phyloP scores from a whole-genome alignment of 2,113 vertebrate species.

The Epinephelus cyanopodus region DNA sequence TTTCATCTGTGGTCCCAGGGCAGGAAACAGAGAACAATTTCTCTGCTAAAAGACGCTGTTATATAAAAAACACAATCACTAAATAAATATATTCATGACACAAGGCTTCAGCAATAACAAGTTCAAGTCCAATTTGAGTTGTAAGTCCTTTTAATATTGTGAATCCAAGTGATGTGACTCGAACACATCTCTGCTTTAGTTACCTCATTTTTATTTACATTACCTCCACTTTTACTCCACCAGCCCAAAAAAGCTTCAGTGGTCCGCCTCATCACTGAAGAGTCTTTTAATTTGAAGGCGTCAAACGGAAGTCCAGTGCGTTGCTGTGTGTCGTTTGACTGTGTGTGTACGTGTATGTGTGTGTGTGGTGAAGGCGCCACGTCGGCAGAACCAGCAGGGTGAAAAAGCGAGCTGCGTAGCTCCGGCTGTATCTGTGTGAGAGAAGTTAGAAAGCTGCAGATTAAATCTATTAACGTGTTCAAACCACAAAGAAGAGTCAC shows the following conservation, averaged over 20 bases:
- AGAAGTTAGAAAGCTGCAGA: constrained; percentile 38
- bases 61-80: too few species aligned
- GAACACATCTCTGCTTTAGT: too few species aligned
- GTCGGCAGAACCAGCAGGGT: constrained; percentile 77
- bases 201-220: too few species aligned
- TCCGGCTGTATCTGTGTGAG: not conserved
- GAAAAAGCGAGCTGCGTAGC: constrained; percentile 27
- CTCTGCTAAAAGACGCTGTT: too few species aligned
- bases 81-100: too few species aligned
- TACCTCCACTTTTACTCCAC: too few species aligned
- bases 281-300: constrained; percentile 61
- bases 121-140: too few species aligned
- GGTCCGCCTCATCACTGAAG: not conserved
- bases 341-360: constrained; percentile 22
- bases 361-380: constrained; percentile 73
- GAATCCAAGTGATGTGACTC: too few species aligned
- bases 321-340: not conserved
- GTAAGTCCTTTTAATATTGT: too few species aligned
- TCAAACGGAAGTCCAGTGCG: constrained; percentile 19
- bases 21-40: too few species aligned
- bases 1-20: too few species aligned
- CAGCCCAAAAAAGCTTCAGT: not conserved
- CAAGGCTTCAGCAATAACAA: too few species aligned
- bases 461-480: not conserved
- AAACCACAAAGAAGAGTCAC: not conserved